Conservation (phyloP, 2,113 vertebrate genomes). For the Anser brachyrhynchus region DNA sequence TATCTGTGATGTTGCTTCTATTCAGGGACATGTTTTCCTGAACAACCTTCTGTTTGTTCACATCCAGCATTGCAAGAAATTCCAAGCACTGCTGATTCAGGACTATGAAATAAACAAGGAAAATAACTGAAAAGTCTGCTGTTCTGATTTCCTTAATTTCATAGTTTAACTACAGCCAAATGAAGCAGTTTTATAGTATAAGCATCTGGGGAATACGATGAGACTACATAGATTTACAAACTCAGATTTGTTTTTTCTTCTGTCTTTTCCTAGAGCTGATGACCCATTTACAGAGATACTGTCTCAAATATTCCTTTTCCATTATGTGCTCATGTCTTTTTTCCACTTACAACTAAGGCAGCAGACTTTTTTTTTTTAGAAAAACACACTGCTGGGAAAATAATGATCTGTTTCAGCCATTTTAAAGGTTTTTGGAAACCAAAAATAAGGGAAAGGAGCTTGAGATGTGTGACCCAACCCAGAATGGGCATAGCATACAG, state of each 20-base stretch:
- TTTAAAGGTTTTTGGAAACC: neutral
- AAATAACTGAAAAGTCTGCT: neutral
- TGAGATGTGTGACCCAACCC: neutral
- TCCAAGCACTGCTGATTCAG: slow-evolving; percentile 84
- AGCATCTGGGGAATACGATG: neutral
- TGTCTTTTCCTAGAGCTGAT: neutral
- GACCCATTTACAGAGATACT: neutral
- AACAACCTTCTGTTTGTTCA: slow-evolving; percentile 81
- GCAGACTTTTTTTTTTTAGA: neutral
- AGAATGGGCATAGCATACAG: neutral
- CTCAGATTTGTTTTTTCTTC: neutral
- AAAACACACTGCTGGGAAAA: neutral
- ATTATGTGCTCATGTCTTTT: neutral
- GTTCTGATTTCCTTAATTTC: neutral
- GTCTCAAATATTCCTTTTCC: neutral
- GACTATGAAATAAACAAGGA: slow-evolving; percentile 67
- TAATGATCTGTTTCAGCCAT: neutral
- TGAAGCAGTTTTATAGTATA: neutral
- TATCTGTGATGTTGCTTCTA: slow-evolving; percentile 69
- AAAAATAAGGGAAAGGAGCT: neutral
- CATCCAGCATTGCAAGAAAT: slow-evolving; percentile 83
- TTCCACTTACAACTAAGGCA: neutral
- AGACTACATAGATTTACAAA: neutral
- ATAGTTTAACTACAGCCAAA: neutral
- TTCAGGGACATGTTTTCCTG: slow-evolving; percentile 70